Percentiles rank a stretch among this genome's conserved stretches.
Evolutionary conservation across 2,797 vertebrate genomes (phyloP).

Genomic region (Oryzias sinensis): DNA sequence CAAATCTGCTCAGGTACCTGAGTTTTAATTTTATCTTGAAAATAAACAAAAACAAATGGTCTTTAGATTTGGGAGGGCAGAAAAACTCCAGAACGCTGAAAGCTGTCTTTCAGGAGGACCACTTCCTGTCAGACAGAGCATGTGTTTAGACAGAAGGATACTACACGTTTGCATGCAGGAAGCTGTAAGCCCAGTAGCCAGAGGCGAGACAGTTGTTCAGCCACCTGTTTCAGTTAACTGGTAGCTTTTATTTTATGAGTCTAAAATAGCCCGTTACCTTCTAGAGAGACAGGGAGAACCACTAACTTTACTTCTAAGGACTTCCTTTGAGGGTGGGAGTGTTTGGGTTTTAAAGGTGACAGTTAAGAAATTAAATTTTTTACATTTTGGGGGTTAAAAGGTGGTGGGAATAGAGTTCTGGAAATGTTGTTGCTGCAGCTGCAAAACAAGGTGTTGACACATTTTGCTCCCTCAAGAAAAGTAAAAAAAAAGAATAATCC

Average conservation of each 20-base stretch:
- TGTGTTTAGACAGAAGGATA: slow-evolving; percentile 29
- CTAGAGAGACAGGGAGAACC: slow-evolving; percentile 19
- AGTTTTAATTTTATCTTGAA: slow-evolving; percentile 52
- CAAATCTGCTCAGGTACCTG: slow-evolving; percentile 36
- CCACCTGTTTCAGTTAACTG: slow-evolving; percentile 70
- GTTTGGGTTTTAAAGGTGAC: slow-evolving; percentile 1
- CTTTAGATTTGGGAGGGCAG: slow-evolving; percentile 40
- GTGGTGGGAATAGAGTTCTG: too few species aligned
- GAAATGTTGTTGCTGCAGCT: too few species aligned
- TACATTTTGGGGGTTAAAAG: too few species aligned
- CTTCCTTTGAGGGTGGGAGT: slow-evolving; percentile 11
- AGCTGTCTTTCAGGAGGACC: slow-evolving; percentile 44
- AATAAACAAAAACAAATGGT: slow-evolving; percentile 41
- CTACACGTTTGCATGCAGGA: slow-evolving; percentile 41
- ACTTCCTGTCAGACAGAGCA: slow-evolving; percentile 39
- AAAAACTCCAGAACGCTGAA: neutral
- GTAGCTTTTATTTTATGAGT: slow-evolving; percentile 62
- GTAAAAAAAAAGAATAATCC: too few species aligned
- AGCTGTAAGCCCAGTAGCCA: slow-evolving; percentile 53
- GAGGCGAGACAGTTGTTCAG: slow-evolving; percentile 55
- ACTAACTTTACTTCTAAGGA: slow-evolving; percentile 18
- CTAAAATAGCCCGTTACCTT: slow-evolving; percentile 43
- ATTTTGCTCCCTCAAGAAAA: too few species aligned
- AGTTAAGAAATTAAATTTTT: too few species aligned
- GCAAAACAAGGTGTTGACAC: too few species aligned